Evolutionary conservation across 2,797 vertebrate species (phyloP), one percentile per base, ranked within the genome.

Genomic region (Buphagus erythrorhynchus): DNA sequence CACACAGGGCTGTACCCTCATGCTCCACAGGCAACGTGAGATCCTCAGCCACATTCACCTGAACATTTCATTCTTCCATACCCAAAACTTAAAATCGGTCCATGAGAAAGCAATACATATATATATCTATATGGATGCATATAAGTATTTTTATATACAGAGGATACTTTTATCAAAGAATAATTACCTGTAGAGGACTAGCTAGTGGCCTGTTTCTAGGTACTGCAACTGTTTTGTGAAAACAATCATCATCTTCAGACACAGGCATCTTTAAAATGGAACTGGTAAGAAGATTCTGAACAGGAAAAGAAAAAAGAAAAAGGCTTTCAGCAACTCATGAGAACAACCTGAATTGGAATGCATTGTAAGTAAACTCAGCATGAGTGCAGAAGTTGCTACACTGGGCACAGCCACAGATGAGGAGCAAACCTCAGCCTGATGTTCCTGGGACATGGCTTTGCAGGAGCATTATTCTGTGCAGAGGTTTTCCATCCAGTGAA

Each of bases 231-330:
- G 97, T 93, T 98, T 99, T 99, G 88, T 98, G 97, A 96, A 98
- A 98, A 95, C 97, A 98, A 18, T 99, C 98, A 75, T 99, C 99
- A 90, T 99, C 98, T 97, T 98, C 98, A 74, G 97, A 98, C n/a
- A 97, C 93, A 2, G 98, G 98, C 68, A 98, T 98, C 98, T 99
- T 99, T 97, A 99, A 97, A 97, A 99, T 90, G 75, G 99, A 99
- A 97, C 99, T 99, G 9, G 99, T 99, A 74, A 99, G 98, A 83
- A 99, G 97, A 97, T 99, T 99, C 99, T 99, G 91, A 94, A 94
- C 18, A 94, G 77, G 77, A 88, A 74, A 89, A 77, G 71, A 89
- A 91, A 46, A 45, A 79, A 69, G 74, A 80, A 54, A 15, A 46
- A 36, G 2, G 19, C 85, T 97, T 93, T 90, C 86, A 97, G 82